A percentile compares a stretch with the other conserved stretches of the same genome.
These are phyloP conservation scores for Ptychodera flava DNA, from an alignment of 35 echinoderm and acorn worm species.

Conservation along the genomic window DNA sequence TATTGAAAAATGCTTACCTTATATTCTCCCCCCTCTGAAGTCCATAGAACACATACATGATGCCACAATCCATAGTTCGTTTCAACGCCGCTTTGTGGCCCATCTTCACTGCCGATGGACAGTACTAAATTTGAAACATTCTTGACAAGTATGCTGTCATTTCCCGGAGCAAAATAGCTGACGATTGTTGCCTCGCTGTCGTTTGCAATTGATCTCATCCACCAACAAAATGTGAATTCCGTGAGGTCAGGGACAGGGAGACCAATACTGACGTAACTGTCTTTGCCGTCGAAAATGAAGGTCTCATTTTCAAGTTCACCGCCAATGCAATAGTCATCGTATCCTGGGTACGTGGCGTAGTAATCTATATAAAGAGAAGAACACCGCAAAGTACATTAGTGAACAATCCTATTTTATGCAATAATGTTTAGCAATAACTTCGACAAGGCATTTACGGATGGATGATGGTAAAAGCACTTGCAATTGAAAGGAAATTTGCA, in stretches of 20 bases:
- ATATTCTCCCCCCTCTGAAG: too few relatives aligned
- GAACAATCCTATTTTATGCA: too few relatives aligned
- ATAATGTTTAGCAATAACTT: too few relatives aligned
- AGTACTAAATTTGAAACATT: not conserved
- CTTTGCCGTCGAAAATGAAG: not conserved
- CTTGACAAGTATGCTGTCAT: not conserved
- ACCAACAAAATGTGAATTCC: not conserved
- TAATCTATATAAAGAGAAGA: not conserved
- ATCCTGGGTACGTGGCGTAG: not conserved
- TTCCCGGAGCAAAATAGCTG: not conserved
- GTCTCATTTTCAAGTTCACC: not conserved
- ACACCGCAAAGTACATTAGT: too few relatives aligned
- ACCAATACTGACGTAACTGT: not conserved
- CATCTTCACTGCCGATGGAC: not conserved
- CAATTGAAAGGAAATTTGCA: too few relatives aligned
- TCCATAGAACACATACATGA: not conserved
- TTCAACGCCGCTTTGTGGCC: not conserved
- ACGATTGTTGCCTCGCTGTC: not conserved
- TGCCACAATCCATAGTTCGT: not conserved
- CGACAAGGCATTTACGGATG: too few relatives aligned
- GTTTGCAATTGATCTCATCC: not conserved
- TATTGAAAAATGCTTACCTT: too few relatives aligned
- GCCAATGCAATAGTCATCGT: not conserved
- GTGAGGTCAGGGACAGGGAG: not conserved
- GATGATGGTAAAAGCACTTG: too few relatives aligned